A percentile compares a stretch with the other conserved stretches of the same genome.
These are phyloP conservation scores for Cervus canadensis DNA, from an alignment of 2,113 vertebrate genomes.

Conservation along the genomic window DNA sequence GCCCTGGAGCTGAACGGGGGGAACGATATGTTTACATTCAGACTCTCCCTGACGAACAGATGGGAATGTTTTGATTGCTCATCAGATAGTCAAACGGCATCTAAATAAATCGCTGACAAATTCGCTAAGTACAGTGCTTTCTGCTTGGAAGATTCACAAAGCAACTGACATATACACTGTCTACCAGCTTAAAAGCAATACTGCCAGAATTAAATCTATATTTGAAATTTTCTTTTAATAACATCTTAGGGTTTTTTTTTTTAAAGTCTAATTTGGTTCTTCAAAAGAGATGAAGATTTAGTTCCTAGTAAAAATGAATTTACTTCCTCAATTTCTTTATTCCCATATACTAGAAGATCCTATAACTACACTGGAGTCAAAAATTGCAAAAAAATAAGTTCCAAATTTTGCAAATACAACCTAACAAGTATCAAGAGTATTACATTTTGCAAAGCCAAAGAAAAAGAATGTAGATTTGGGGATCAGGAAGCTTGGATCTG, in stretches of 20 bases:
- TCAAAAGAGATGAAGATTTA: neutral
- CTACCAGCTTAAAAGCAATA: neutral
- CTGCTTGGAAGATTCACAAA: neutral
- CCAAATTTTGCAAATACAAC: neutral
- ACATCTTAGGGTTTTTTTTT: neutral
- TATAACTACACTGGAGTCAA: neutral
- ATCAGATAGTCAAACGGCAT: neutral
- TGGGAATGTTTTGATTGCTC: neutral
- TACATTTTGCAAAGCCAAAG: neutral
- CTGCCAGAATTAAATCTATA: neutral
- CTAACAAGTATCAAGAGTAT: neutral
- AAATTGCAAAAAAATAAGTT: neutral
- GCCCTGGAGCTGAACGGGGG: neutral
- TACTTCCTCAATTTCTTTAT: neutral
- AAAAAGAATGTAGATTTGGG: neutral
- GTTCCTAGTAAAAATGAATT: neutral
- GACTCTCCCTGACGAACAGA: neutral
- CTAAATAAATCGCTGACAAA: neutral
- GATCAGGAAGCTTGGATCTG: too few species aligned
- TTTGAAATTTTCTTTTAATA: conserved; percentile 38
- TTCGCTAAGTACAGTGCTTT: neutral
- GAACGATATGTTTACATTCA: accelerated
- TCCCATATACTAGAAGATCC: neutral
- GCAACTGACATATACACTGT: neutral
- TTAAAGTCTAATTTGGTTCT: neutral